Base-by-base conservation (phyloP, 2,888 invertebrate genomes). In the Nebria brevicollis region DNA sequence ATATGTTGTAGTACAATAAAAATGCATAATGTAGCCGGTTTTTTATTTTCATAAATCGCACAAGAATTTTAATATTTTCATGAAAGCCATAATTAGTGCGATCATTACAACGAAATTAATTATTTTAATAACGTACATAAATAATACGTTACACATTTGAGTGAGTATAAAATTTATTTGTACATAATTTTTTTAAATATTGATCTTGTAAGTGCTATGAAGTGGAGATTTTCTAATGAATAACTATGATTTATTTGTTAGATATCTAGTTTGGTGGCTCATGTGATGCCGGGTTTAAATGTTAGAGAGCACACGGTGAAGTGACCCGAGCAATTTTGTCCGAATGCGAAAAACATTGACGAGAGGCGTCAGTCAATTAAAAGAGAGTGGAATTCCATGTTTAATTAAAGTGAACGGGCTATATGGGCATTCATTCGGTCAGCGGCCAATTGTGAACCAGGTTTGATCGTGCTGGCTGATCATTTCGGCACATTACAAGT, bases 321-420 rank as follows among this genome's bases (percentile, higher is more conserved):
- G 70, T 80, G 80, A 80, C 80, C 80, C 65, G 80, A 72, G 72
- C 80, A 70, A 80, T 80, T 75, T 75, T 80, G 80, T 65, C 13
- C 79, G 75, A 79, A 75, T 79, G 75, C 68, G 79, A 66, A 80
- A 80, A 80, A 75, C 80, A 80, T 80, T 80, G 80, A 80, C 80
- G 80, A 80, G 79, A 79, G 70, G 80, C 80, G 80, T 80, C 80
- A 80, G 80, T 80, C 80, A 80, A 80, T 80, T 80, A 80, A 80
- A 80, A 80, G 80, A 80, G 80, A 80, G 80, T 80, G 80, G 80
- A 68, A 80, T 80, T 80, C 80, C 80, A 80, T 80, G 80, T 80
- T 80, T 80, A 80, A 80, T 80, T 80, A 80, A 80, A 80, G 80
- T 80, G 75, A 80, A 75, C 75, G 70, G 13, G 66, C 72, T 15